Conservation (phyloP, 2,888 invertebrate species). For the Nudaria mundana region DNA sequence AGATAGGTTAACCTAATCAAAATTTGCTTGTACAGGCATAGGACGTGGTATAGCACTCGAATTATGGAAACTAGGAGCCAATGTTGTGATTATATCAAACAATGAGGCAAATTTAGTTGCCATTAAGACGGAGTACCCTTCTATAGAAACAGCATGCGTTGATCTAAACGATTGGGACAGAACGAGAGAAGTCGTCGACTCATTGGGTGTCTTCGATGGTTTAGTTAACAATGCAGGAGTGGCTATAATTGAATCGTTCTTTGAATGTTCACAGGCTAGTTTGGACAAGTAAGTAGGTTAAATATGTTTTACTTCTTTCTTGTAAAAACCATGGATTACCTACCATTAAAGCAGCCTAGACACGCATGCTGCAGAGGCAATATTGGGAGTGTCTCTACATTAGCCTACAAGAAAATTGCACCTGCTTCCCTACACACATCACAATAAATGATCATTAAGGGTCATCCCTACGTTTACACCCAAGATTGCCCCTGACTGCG, state of each 20-base stretch:
- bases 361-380: too few species aligned
- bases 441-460: too few species aligned
- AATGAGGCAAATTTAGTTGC: conserved; percentile 83
- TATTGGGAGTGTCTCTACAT: too few species aligned
- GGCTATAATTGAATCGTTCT: conserved; percentile 84
- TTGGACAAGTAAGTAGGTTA: conserved; percentile 84
- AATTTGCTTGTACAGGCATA: conserved; percentile 74
- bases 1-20: not conserved
- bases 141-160: conserved; percentile 82
- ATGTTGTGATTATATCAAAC: conserved; percentile 88
- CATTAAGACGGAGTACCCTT: conserved; percentile 81
- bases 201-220: conserved; percentile 86
- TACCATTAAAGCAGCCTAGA: too few species aligned
- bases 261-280: conserved; percentile 84
- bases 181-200: conserved; percentile 78
- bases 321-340: too few species aligned
- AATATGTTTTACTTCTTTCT: too few species aligned
- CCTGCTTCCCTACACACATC: too few species aligned
- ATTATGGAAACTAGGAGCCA: conserved; percentile 84
- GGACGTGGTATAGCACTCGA: conserved; percentile 86
- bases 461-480: too few species aligned
- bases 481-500: too few species aligned
- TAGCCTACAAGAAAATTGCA: too few species aligned
- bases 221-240: conserved; percentile 94
- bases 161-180: conserved; percentile 89